These are phyloP conservation scores for Alligator mississippiensis DNA, from an alignment of 2,113 vertebrate species.

Conservation along the genomic window DNA sequence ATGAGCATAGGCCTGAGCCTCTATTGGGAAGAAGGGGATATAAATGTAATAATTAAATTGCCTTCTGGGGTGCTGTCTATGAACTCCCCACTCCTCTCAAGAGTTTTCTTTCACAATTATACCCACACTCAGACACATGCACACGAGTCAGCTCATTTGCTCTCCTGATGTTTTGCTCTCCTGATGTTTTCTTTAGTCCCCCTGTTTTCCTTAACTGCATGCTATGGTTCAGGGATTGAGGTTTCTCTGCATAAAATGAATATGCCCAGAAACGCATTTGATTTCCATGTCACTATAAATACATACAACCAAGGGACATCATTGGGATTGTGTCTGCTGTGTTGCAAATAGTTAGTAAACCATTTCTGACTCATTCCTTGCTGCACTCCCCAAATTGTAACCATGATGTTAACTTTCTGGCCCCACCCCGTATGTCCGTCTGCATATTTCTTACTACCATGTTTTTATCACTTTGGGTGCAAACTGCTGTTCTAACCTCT, in stretches of 20 bases:
- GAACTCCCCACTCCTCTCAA: rapidly evolving
- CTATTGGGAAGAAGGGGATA: too few relatives aligned
- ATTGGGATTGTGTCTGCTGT: not conserved
- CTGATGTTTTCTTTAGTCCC: not conserved
- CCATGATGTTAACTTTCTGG: not conserved
- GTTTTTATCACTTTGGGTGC: not conserved
- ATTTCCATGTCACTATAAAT: not conserved
- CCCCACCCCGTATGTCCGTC: not conserved
- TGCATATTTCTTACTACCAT: not conserved
- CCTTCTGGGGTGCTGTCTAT: not conserved
- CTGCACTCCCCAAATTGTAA: not conserved
- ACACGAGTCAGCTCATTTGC: not conserved
- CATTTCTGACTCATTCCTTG: rapidly evolving
- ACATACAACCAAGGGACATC: not conserved
- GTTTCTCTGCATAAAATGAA: not conserved
- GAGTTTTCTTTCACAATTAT: not conserved
- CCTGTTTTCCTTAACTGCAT: not conserved
- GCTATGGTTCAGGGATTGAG: not conserved
- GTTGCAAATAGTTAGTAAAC: not conserved
- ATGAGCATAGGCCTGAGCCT: too few relatives aligned
- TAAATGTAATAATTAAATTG: too few relatives aligned
- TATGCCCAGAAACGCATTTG: not conserved
- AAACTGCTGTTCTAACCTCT: not conserved
- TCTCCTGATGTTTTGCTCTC: not conserved
- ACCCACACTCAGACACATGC: not conserved